Evolutionary conservation across 2,797 vertebrate species (phyloP), one percentile per base, ranked within the genome.

Genomic region (Harpagifer antarcticus): DNA sequence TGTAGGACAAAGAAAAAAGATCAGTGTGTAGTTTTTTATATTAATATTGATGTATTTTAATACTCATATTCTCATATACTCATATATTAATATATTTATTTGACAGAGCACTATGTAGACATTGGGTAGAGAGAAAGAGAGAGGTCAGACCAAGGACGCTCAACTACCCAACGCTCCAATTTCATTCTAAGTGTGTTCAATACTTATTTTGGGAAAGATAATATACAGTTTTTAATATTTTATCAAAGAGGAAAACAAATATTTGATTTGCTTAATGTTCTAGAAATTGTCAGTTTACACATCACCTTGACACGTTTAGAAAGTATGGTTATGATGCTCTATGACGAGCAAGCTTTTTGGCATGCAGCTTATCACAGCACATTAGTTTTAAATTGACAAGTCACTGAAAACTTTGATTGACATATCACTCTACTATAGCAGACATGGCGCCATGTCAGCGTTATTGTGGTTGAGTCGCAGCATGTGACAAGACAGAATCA

Each of bases 371-470:
- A 50, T 75, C 54, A 47, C 71, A 74, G 78, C 72, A 78, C 64
- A 72, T 73, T 64, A 66, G 40, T 69, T 82, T 86, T 54, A 86
- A 83, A 86, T 84, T 80, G 69, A 76, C 47, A 23, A 60, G 86
- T 72, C 81, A 80, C 65, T 83, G 79, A 82, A 72, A 45, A 10
- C 43, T 60, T 48, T 61, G 82, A 83, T 3, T 72, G 85, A 82
- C 71, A 45, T 52, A 59, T 78, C 20, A 27, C 19, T 82, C 42
- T 60, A 27, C 62, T 52, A 11, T 47, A 49, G 64, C n/a, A 66
- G 64, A 73, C 60, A 50, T 42, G 62, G 16, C 1, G 31, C 68
- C 37, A 53, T 64, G 76, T 89, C 79, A 85, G 76, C 84, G 11
- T 48, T 68, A 72, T 31, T 52, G 23, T 16, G 49, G 40, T 0